Conservation (phyloP, 2,888 invertebrate species). For the Andrena flavipes region DNA sequence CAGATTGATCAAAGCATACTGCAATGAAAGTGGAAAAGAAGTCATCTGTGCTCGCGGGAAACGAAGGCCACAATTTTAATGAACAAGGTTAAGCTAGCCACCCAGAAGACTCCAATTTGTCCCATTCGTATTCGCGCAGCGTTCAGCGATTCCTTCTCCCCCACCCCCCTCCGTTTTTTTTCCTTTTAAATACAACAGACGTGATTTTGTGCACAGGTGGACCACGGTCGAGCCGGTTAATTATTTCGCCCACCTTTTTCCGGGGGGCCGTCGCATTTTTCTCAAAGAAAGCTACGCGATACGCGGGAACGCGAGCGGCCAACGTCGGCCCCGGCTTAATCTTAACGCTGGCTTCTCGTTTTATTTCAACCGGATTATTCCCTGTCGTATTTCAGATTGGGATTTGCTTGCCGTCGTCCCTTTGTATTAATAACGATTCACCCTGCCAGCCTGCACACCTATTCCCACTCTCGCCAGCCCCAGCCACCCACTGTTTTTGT, state of each 20-base stretch:
- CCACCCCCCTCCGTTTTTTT: neutral
- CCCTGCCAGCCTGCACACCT: constrained; percentile 51
- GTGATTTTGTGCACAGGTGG: constrained; percentile 69
- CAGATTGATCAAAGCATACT: neutral
- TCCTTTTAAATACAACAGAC: constrained; percentile 33
- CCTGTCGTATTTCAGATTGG: constrained; percentile 83
- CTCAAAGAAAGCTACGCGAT: constrained; percentile 44
- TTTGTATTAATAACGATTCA: constrained; percentile 81
- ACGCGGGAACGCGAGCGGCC: constrained; percentile 57
- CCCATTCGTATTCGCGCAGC: neutral
- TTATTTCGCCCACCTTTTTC: constrained; percentile 62
- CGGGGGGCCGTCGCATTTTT: constrained; percentile 54
- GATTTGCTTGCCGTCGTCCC: constrained; percentile 81
- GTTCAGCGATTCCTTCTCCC: neutral
- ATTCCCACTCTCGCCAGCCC: constrained; percentile 57
- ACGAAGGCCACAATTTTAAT: neutral
- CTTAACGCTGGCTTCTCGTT: constrained; percentile 72
- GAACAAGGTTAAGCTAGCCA: neutral
- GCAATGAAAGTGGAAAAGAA: neutral
- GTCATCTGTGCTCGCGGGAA: neutral
- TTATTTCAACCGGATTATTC: constrained; percentile 81
- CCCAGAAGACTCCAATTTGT: constrained; percentile 5
- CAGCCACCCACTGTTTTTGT: constrained; percentile 77
- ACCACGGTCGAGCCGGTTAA: constrained; percentile 57
- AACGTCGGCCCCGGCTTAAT: constrained; percentile 59